Evolutionary conservation across 1,140 invertebrate species (phyloP).

Genomic region (Mactra quadrangularis): DNA sequence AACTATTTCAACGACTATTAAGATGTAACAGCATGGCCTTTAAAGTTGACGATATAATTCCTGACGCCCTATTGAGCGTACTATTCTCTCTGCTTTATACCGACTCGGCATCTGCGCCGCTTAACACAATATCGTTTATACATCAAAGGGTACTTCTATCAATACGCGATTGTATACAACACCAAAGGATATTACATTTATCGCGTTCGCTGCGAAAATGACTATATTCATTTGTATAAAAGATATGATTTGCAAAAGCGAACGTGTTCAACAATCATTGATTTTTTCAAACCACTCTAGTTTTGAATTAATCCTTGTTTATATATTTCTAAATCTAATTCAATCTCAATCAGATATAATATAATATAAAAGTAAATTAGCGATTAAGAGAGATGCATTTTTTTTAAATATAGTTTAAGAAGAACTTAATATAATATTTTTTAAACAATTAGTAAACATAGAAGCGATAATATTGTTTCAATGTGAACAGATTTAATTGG

Average conservation of each 20-base stretch:
- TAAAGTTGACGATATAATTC: conserved; percentile 16
- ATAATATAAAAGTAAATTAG: no score
- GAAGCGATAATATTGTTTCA: no score
- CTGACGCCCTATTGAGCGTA: conserved; percentile 19
- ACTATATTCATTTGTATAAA: conserved; percentile 51
- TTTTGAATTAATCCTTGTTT: no score
- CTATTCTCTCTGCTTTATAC: conserved; percentile 52
- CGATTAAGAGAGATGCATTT: no score
- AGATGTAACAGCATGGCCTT: conserved; percentile 19
- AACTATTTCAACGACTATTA: conserved; percentile 24
- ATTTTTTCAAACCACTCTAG: conserved; percentile 7
- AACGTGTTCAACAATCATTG: conserved; percentile 17
- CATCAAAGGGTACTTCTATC: conserved; percentile 55
- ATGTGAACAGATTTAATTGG: no score
- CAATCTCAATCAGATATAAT: no score
- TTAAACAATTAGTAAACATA: no score
- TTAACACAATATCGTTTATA: conserved; percentile 51
- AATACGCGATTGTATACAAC: conserved; percentile 46
- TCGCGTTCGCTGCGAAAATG: conserved; percentile 62
- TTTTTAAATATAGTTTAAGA: no score
- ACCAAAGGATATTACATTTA: conserved; percentile 72
- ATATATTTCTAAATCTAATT: no score
- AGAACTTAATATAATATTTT: no score
- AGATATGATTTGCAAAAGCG: conserved; percentile 18
- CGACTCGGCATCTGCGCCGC: conserved; percentile 47